phyloP scores from a whole-genome alignment of 2,113 vertebrate genomes.

The Pluvianellus socialis region DNA sequence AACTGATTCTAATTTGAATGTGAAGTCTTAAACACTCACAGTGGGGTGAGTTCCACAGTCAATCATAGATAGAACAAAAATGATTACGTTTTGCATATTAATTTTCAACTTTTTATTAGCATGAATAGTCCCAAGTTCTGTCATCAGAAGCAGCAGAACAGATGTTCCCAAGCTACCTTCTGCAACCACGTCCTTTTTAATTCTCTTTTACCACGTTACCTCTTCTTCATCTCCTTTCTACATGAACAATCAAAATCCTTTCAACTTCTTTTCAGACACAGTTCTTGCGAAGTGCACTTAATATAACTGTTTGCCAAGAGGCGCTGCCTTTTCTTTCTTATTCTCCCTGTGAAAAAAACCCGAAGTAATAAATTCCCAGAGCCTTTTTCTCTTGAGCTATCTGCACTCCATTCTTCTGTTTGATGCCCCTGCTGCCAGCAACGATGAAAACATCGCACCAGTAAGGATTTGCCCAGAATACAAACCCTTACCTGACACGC shows the following conservation, averaged over 20 bases:
- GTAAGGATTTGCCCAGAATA: background rate
- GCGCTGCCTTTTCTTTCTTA: background rate
- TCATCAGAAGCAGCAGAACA: background rate
- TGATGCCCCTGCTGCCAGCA: background rate
- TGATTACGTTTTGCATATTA: background rate
- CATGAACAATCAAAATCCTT: constrained; percentile 11
- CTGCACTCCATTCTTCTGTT: constrained; percentile 18
- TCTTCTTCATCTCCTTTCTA: background rate
- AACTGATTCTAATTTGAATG: background rate
- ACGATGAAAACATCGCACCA: background rate
- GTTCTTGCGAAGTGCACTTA: background rate
- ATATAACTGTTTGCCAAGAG: background rate
- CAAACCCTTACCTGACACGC: background rate
- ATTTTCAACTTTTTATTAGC: background rate
- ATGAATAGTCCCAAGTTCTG: background rate
- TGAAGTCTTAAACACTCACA: background rate
- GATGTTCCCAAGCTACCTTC: background rate
- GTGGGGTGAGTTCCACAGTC: background rate
- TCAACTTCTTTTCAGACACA: constrained; percentile 19
- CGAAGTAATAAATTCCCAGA: background rate
- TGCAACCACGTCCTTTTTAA: background rate
- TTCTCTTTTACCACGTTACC: background rate
- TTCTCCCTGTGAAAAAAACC: background rate
- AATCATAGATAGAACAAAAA: background rate
- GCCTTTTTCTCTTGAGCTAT: background rate